A percentile compares a stretch with the other conserved stretches of the same genome.
Conservation (phyloP, 2,113 vertebrate species). For the Pygoscelis antarcticus region DNA sequence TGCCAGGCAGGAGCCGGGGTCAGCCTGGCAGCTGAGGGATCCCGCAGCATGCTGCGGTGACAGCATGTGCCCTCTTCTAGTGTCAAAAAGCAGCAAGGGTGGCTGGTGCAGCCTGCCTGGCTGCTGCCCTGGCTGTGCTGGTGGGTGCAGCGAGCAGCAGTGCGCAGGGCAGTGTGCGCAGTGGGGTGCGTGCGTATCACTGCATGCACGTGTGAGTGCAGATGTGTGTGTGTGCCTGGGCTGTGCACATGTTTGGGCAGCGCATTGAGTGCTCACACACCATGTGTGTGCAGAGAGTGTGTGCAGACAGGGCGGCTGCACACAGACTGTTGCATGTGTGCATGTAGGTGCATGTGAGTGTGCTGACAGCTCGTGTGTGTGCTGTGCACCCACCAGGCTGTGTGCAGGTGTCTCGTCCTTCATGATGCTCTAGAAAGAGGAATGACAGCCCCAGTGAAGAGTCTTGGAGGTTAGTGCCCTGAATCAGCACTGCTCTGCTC, state of each 20-base stretch:
- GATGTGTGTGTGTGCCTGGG: not conserved
- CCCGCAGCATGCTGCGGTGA: fast-evolving
- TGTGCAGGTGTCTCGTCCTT: not conserved
- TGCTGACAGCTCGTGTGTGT: not conserved
- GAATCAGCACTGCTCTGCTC: not conserved
- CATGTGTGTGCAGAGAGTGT: not conserved
- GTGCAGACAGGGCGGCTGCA: not conserved
- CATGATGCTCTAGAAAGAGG: not conserved
- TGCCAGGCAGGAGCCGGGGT: not conserved
- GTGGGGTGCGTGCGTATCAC: fast-evolving
- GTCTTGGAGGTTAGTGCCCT: not conserved
- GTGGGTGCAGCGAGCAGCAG: not conserved
- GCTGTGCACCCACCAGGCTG: not conserved
- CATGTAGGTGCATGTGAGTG: not conserved
- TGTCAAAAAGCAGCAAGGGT: not conserved
- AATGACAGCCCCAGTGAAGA: not conserved
- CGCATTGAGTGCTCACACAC: not conserved
- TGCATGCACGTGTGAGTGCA: not conserved
- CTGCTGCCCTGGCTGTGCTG: not conserved
- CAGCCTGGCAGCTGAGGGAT: fast-evolving
- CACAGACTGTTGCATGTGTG: not conserved
- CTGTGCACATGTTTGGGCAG: fast-evolving
- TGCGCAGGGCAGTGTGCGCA: fast-evolving
- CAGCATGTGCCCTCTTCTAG: not conserved
- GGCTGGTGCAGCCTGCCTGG: not conserved